A percentile compares a stretch with the other conserved stretches of the same genome.
Conservation (phyloP, 2,888 invertebrate species). For the Euspilapteryx auroguttella region DNA sequence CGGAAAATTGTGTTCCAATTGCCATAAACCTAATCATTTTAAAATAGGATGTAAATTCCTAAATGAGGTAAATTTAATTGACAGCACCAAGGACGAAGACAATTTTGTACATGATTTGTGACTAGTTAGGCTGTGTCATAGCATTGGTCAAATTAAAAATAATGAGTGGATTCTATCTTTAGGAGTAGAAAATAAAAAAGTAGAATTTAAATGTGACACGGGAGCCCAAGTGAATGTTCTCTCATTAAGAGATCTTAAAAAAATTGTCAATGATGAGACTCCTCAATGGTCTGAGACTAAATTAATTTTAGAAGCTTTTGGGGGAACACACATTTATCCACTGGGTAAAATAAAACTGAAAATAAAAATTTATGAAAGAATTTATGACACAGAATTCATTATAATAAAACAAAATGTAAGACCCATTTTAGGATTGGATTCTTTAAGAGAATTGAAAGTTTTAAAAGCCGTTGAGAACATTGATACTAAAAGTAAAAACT, state of each 20-base stretch:
- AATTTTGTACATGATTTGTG: too few relatives aligned
- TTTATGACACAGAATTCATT: slow-evolving; percentile 2
- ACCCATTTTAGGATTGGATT: slow-evolving; percentile 2
- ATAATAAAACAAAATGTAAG: slow-evolving; percentile 4
- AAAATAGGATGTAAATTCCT: background rate
- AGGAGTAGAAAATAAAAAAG: too few relatives aligned
- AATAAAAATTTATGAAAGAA: background rate
- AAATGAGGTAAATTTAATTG: background rate
- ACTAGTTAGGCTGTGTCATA: too few relatives aligned
- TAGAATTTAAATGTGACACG: background rate
- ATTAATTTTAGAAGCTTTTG: background rate
- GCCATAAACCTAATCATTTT: background rate
- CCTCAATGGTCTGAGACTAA: background rate
- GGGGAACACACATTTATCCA: too few relatives aligned
- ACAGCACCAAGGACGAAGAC: background rate
- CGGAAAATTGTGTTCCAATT: background rate
- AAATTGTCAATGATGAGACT: background rate
- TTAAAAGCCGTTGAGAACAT: too few relatives aligned
- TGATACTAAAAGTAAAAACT: too few relatives aligned
- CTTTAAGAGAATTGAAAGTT: slow-evolving; percentile 2
- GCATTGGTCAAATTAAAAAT: too few relatives aligned
- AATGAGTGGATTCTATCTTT: background rate
- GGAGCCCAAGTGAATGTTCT: background rate
- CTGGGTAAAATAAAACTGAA: background rate
- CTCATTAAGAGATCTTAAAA: background rate